Conservation (phyloP, 2,797 vertebrate genomes). For the Coregonus ussuriensis region DNA sequence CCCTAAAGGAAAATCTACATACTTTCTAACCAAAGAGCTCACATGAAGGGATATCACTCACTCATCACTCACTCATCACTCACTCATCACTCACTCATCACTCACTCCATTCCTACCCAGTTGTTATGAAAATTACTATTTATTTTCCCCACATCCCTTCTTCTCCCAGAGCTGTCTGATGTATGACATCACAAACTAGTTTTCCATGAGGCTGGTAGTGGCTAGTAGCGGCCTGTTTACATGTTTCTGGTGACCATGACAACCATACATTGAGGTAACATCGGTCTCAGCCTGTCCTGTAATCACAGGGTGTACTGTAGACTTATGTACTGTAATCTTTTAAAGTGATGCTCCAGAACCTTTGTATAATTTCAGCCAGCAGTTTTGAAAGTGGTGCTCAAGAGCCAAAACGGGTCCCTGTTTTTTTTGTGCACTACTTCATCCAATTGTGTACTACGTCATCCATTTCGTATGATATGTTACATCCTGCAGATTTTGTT, state of each 20-base stretch:
- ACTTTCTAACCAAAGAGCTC: slow-evolving; percentile 25
- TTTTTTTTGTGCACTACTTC: no score
- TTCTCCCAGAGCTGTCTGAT: slow-evolving; percentile 48
- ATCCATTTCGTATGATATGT: no score
- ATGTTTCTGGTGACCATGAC: slow-evolving; percentile 38
- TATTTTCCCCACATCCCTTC: slow-evolving; percentile 37
- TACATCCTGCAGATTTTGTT: no score
- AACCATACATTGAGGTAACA: slow-evolving; percentile 33
- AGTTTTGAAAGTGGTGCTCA: no score
- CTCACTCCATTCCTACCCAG: slow-evolving; percentile 50
- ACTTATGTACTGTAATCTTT: no score
- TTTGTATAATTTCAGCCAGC: no score
- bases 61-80: slow-evolving; percentile 41
- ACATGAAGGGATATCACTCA: slow-evolving; percentile 37
- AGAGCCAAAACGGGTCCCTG: no score
- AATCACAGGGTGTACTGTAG: slow-evolving; percentile 42
- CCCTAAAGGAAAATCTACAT: slow-evolving; percentile 19
- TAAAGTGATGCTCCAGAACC: no score
- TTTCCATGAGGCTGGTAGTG: slow-evolving; percentile 51
- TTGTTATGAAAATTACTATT: slow-evolving; percentile 44
- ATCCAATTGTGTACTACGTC: no score
- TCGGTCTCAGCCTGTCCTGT: slow-evolving; percentile 33
- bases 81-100: slow-evolving; percentile 41
- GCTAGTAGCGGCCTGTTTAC: slow-evolving; percentile 44
- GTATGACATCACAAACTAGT: slow-evolving; percentile 50